Base-by-base conservation (phyloP, 2,888 invertebrate genomes). In the Allophyes oxyacanthae region DNA sequence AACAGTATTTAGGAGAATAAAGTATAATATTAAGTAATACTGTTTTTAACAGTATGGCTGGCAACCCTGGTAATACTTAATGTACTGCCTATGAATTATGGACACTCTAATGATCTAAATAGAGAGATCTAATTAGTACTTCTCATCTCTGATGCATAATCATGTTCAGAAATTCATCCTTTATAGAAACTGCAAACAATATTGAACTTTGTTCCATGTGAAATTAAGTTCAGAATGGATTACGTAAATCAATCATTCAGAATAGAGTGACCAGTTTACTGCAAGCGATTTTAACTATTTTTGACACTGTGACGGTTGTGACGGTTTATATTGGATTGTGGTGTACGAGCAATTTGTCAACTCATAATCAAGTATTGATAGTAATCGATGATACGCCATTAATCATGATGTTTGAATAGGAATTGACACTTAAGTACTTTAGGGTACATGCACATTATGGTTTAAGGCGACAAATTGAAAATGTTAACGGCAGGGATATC, bases 61-160 rank as follows among this genome's bases (percentile, higher is more conserved):
- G n/a, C n/a, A n/a, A n/a, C n/a, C n/a, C n/a, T n/a, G n/a, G n/a
- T n/a, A n/a, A n/a, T n/a, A n/a, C n/a, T n/a, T n/a, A n/a, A n/a
- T n/a, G n/a, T n/a, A n/a, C 28, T 7, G 37, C 37, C 25, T 40
- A 68, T 72, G 45, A 63, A 68, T 71, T 44, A 68, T 54, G 36
- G 25, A 52, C 34, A n/a, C n/a, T n/a, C 30, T 53, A 72, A 68
- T 57, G 58, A 60, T 49, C 49, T 40, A 53, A 56, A 57, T 57
- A 57, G 41, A 57, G 11, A 37, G 52, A 40, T 48, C 32, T 59
- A 70, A 68, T 67, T 63, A 59, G 60, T 53, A 49, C 68, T 54
- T 15, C 58, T 59, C 56, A 63, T 63, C 53, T 54, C 28, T 13
- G 25, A 41, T 51, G 48, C 41, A 43, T 55, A 62, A 40, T 28